Conservation (phyloP, 2,888 invertebrate genomes). For the Andricus quercusramuli region DNA sequence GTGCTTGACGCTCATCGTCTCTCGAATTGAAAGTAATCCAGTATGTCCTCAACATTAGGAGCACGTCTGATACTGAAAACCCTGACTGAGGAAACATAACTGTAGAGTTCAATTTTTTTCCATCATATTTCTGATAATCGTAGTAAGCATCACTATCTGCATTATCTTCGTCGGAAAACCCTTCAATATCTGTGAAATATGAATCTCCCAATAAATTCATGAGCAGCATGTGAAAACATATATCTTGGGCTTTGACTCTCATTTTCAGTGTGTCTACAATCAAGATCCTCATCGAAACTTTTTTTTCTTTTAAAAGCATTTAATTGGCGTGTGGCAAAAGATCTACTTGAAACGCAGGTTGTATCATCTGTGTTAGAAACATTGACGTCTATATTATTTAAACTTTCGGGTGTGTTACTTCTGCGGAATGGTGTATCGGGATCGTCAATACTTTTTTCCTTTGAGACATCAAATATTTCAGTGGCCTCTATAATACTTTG, state of each 20-base stretch:
- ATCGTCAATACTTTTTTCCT: neutral
- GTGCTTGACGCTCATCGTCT: neutral
- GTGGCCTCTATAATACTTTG: no score
- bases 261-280: neutral
- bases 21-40: slow-evolving; percentile 5
- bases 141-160: neutral
- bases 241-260: neutral
- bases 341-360: neutral
- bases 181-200: neutral
- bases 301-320: neutral
- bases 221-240: neutral
- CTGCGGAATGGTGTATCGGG: neutral
- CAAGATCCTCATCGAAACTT: neutral
- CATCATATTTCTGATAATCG: no score
- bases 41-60: slow-evolving; percentile 1
- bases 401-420: neutral
- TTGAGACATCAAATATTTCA: neutral
- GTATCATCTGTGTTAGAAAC: neutral
- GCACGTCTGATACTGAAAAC: no score
- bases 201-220: neutral
- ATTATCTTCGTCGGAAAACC: neutral
- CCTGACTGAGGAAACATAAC: no score
- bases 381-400: neutral
- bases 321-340: neutral
- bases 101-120: no score